Conservation (phyloP, 2,888 invertebrate genomes). For the Eristalis tenax region DNA sequence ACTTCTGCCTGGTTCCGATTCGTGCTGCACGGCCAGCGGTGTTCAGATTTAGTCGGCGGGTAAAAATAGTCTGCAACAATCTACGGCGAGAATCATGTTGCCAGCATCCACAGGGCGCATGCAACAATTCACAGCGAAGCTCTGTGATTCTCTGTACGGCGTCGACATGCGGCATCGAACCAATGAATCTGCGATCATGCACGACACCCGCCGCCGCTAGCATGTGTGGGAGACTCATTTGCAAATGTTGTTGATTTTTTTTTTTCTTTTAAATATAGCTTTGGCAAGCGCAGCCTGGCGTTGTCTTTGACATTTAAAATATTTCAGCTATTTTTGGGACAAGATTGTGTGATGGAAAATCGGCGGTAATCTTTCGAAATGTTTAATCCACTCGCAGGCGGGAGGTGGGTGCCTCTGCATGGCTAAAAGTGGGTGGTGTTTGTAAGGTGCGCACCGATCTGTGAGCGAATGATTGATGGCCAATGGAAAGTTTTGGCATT, state of each 20-base stretch:
- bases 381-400: neutral
- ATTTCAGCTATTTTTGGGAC: constrained; percentile 45
- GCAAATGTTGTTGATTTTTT: neutral
- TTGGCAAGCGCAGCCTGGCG: constrained; percentile 43
- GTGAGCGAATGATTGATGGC: neutral
- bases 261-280: constrained; percentile 4
- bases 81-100: constrained; percentile 53
- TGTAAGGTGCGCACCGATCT: neutral
- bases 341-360: constrained; percentile 17
- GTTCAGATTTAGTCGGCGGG: neutral
- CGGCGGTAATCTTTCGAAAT: constrained; percentile 12
- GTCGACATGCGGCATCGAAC: constrained; percentile 6
- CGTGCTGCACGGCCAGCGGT: neutral
- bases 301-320: constrained; percentile 65
- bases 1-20: neutral
- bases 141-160: constrained; percentile 10
- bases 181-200: neutral
- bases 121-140: constrained; percentile 44
- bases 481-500: neutral
- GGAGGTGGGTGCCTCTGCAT: neutral
- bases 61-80: constrained; percentile 62
- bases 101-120: constrained; percentile 32
- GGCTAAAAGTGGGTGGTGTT: neutral
- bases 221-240: neutral
- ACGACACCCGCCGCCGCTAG: neutral